phyloP scores from a whole-genome alignment of 1,140 invertebrate genomes.

The Magallana gigas region DNA sequence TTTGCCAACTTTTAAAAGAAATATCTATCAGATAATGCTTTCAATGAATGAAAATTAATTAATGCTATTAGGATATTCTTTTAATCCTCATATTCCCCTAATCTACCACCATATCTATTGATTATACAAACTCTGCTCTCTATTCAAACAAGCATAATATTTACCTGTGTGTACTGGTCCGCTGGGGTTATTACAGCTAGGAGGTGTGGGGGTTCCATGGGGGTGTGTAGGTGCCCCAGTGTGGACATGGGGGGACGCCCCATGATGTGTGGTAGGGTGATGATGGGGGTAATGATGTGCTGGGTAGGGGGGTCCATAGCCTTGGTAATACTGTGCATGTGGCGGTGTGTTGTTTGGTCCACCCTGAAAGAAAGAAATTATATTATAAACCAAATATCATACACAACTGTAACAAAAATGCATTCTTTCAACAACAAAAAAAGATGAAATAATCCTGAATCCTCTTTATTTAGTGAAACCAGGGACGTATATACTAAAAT shows the following conservation, averaged over 20 bases:
- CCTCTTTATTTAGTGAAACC: not conserved
- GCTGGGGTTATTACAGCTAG: constrained; percentile 68
- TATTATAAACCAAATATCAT: not conserved
- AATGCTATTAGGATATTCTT: no score
- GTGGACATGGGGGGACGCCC: constrained; percentile 70
- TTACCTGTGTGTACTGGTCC: constrained; percentile 74
- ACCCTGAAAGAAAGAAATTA: constrained; percentile 69
- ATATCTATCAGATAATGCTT: no score
- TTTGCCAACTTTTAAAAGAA: no score
- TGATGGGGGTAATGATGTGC: constrained; percentile 64
- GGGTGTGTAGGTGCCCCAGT: constrained; percentile 68
- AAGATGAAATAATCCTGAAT: not conserved
- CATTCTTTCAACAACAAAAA: no score
- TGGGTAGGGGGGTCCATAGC: constrained; percentile 69
- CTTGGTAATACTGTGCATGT: constrained; percentile 67
- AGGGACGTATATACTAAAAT: no score
- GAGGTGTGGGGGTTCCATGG: constrained; percentile 67
- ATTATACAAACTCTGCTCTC: not conserved
- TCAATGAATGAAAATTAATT: no score
- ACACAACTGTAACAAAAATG: no score
- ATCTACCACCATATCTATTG: no score
- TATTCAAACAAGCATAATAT: not conserved
- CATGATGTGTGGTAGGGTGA: constrained; percentile 69
- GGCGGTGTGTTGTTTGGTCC: constrained; percentile 74
- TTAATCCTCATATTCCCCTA: no score